Conservation (phyloP, 2,797 vertebrate genomes). For the Triplophysa yarkandensis region DNA sequence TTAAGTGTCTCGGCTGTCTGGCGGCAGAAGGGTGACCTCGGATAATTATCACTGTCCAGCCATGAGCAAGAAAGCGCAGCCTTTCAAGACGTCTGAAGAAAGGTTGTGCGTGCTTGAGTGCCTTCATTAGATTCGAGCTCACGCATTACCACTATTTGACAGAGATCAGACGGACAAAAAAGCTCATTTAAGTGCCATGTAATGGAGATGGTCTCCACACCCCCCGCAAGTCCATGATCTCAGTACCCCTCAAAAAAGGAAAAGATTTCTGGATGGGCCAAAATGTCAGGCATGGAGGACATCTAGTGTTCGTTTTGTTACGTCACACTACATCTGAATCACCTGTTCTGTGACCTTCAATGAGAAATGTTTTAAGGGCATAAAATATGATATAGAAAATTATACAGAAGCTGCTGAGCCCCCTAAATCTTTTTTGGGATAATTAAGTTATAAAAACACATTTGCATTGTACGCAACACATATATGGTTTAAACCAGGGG, state of each 20-base stretch:
- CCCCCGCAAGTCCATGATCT: conserved; percentile 41
- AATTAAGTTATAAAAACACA: too few relatives aligned
- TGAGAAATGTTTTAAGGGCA: too few relatives aligned
- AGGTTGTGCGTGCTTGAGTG: conserved; percentile 54
- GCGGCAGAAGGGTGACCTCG: conserved; percentile 53
- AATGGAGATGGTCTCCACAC: conserved; percentile 42
- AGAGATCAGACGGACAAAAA: conserved; percentile 58
- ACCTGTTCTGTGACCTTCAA: too few relatives aligned
- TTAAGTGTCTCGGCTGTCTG: conserved; percentile 51
- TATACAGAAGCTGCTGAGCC: too few relatives aligned
- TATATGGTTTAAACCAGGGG: too few relatives aligned
- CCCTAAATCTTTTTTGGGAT: too few relatives aligned
- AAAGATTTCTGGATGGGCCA: neutral
- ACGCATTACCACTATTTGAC: conserved; percentile 50
- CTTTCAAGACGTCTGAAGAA: conserved; percentile 51
- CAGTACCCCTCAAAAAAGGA: conserved; percentile 1
- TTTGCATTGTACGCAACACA: too few relatives aligned
- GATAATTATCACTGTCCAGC: conserved; percentile 53
- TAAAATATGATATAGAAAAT: too few relatives aligned
- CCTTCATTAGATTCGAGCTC: conserved; percentile 57
- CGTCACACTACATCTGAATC: conserved; percentile 14
- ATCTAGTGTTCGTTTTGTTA: conserved; percentile 51
- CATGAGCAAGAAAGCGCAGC: conserved; percentile 48
- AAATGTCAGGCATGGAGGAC: conserved; percentile 47
- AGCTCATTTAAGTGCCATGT: conserved; percentile 53